Base-by-base conservation (phyloP, 2,888 invertebrate genomes). In the Caenorhabditis auriculariae region DNA sequence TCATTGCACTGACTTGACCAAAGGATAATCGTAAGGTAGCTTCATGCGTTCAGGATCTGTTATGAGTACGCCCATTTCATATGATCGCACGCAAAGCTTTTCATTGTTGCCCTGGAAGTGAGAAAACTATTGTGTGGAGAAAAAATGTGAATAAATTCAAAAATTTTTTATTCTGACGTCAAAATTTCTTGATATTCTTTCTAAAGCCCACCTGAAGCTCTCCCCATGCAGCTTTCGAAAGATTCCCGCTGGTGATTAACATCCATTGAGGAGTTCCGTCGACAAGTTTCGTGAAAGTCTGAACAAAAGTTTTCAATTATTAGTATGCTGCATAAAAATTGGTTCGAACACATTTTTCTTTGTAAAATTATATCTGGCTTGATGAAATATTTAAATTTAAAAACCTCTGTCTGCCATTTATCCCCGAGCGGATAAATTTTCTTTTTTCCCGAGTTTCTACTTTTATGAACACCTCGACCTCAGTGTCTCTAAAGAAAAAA, bases 171-270 rank as follows among this genome's bases (percentile, higher is more conserved):
- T 46, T 28, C 17, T 46, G 27, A 27, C 28, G 26, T 7, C 7
- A 35, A 26, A 26, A 9, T 46, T 32, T 42, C 37, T 29, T 42
- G 59, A 37, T 44, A 27, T 37, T 60, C 51, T 7, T 44, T 32
- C 15, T 32, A 26, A 43, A 26, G n/a, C 45, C 87, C 86, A 83
- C 87, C 83, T 84, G 87, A 76, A 84, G 66, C 9, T 84, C 84
- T 38, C 96, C 96, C 96, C 96, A 96, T 0, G 96, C 96, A 1
- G 95, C 92, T 85, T 94, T 95, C 12, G 95, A 96, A 28, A 95
- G 84, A 84, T 98, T 98, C 0, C 91, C 92, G 51, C 94, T 94
- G 68, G 69, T 0, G 88, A 88, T 0, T 35, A 79, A 45, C 43
- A 74, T 41, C 75, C 77, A 76, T 44, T 63, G 59, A 3, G 62